Base-by-base conservation (phyloP, 1,140 invertebrate genomes). In the Steinernema khuongi region DNA sequence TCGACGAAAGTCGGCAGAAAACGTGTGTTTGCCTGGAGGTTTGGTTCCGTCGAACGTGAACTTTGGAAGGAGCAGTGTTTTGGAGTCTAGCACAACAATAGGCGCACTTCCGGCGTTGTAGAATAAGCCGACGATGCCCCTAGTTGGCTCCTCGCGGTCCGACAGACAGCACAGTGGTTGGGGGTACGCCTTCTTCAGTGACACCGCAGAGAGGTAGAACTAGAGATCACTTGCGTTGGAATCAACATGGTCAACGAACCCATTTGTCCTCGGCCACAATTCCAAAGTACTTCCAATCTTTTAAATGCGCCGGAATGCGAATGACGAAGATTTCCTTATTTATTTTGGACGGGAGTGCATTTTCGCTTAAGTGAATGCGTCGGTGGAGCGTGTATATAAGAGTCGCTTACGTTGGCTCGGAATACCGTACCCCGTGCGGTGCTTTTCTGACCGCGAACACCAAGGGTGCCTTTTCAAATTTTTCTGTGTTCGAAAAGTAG, bases 21-120 rank as follows among this genome's bases (percentile, higher is more conserved):
- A 41, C 31, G 50, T 1, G n/a, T 11, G 0, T 31, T 17, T 31
- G 78, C 79, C 79, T 79, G 79, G 79, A 1, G 79, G 77, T 60
- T 79, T 50, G 7, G 79, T 81, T 2, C 76, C 79, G 33, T 79
- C 69, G n/a, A 80, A 81, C 1, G 71, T 75, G 30, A 81, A 74
- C 31, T 70, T 74, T 19, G 74, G 74, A 14, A 81, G 68, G 14
- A 71, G 18, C 17, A 81, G 22, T 14, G 79, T 81, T 29, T 77
- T 77, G 14, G 76, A 36, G 33, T 81, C 79, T 14, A 80, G 66
- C 14, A 81, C 77, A 14, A 72, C 71, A 50, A 81, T 79, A 31
- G 79, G 79, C 11, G 70, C 79, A 17, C 77, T 77, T 1, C 41
- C 75, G 32, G 73, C 80, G 22, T 72, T 71, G 43, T 81, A 79